phyloP scores from a whole-genome alignment of 2,888 invertebrate species.

The Agrenia bidenticulata region DNA sequence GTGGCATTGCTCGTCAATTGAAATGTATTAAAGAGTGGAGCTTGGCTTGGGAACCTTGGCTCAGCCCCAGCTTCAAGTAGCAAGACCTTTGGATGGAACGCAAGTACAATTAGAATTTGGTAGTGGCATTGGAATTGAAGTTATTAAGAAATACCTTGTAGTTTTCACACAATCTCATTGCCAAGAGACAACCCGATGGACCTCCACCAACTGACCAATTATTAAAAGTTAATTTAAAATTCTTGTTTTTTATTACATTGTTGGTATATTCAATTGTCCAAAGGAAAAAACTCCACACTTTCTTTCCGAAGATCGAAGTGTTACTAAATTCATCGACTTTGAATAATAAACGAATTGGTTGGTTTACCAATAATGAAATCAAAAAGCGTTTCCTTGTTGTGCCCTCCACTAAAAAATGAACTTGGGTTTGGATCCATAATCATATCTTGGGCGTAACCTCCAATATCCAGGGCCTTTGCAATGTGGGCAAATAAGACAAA shows the following conservation, averaged over 20 bases:
- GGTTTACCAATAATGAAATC: conserved; percentile 18
- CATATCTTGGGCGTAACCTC: neutral
- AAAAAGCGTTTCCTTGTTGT: neutral
- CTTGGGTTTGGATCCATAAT: neutral
- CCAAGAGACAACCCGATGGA: neutral
- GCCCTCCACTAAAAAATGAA: neutral
- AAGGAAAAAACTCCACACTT: too few species aligned
- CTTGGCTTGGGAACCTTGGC: neutral
- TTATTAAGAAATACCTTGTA: conserved; percentile 3
- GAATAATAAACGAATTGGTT: too few species aligned
- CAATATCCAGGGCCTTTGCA: neutral
- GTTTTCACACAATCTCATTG: neutral
- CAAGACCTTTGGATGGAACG: neutral
- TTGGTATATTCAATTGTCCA: too few species aligned
- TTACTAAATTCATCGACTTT: too few species aligned
- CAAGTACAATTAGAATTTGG: too few species aligned
- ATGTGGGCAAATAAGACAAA: neutral
- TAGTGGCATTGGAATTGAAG: too few species aligned
- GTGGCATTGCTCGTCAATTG: neutral
- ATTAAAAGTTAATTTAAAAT: too few species aligned
- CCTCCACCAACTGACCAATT: conserved; percentile 12
- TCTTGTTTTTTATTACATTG: too few species aligned
- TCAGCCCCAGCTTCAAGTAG: conserved; percentile 14
- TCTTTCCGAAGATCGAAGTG: too few species aligned
- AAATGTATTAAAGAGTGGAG: conserved; percentile 5